A percentile compares a stretch with the other conserved stretches of the same genome.
Conservation (phyloP, 2,797 vertebrate genomes). For the Adrianichthys oophorus region DNA sequence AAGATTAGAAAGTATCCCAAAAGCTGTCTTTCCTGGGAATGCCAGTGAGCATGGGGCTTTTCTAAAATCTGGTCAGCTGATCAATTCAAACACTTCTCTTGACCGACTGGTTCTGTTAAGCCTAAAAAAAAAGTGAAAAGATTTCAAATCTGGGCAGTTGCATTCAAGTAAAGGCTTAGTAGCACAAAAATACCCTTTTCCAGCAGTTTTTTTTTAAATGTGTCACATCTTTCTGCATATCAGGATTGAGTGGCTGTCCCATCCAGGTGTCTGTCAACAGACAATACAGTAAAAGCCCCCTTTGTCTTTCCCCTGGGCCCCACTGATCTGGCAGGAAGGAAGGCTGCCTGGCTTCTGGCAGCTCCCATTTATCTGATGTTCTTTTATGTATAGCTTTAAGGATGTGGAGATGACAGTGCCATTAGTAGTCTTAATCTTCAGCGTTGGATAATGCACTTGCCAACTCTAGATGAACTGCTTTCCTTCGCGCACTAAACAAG, state of each 20-base stretch:
- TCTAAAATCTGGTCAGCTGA: slow-evolving; percentile 37
- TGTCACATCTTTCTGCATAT: slow-evolving; percentile 51
- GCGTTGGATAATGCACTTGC: slow-evolving; percentile 19
- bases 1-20: slow-evolving; percentile 59
- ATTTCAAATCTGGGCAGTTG: slow-evolving; percentile 23
- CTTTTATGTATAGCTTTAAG: slow-evolving; percentile 36
- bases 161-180: slow-evolving; percentile 34
- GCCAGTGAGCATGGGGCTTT: slow-evolving; percentile 44
- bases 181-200: slow-evolving; percentile 48
- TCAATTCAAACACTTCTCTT: slow-evolving; percentile 42
- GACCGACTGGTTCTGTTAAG: slow-evolving; percentile 17
- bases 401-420: slow-evolving; percentile 10
- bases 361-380: slow-evolving; percentile 33
- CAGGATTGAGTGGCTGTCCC: slow-evolving; percentile 73
- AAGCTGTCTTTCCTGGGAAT: slow-evolving; percentile 44
- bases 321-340: slow-evolving; percentile 71
- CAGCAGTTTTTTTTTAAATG: slow-evolving; percentile 49
- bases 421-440: slow-evolving; percentile 12
- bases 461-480: slow-evolving; percentile 18
- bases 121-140: slow-evolving; percentile 31
- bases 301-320: slow-evolving; percentile 44
- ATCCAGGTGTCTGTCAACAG: slow-evolving; percentile 67
- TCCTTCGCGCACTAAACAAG: slow-evolving; percentile 26
- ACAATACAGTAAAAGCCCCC: slow-evolving; percentile 70
- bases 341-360: slow-evolving; percentile 43